Evolutionary conservation across 2,888 invertebrate species (phyloP).

Genomic region (Mamestra brassicae): DNA sequence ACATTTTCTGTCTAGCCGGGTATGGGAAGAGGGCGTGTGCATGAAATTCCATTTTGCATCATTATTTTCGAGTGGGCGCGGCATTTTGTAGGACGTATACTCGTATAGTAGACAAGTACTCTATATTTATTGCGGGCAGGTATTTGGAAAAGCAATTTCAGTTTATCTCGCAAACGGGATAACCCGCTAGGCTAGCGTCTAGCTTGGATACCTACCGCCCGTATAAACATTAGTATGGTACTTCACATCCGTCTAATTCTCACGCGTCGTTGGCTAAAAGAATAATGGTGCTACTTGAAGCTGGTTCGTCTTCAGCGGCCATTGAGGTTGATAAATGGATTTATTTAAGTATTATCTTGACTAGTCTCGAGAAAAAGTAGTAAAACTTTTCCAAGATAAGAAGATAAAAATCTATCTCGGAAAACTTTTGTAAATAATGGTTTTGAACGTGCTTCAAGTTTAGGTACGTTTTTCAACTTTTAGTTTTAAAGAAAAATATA

Average conservation of each 20-base stretch:
- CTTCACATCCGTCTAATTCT: slow-evolving; percentile 20
- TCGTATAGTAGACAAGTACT: slow-evolving; percentile 46
- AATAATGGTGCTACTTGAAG: slow-evolving; percentile 31
- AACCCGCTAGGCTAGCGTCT: slow-evolving; percentile 23
- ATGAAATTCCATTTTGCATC: slow-evolving; percentile 82
- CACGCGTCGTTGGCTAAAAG: slow-evolving; percentile 21
- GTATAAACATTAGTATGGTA: slow-evolving; percentile 25
- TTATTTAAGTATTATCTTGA: slow-evolving; percentile 24
- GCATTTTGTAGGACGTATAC: slow-evolving; percentile 68
- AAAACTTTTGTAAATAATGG: slow-evolving; percentile 9
- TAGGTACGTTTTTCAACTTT: background rate
- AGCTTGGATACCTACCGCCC: slow-evolving; percentile 17
- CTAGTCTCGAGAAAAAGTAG: slow-evolving; percentile 9
- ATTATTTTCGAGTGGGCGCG: slow-evolving; percentile 84
- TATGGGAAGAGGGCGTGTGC: slow-evolving; percentile 66
- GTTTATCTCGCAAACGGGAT: slow-evolving; percentile 50
- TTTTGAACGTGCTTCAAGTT: slow-evolving; percentile 13
- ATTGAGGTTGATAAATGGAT: slow-evolving; percentile 44
- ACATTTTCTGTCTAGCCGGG: slow-evolving; percentile 69
- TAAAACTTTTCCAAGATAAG: slow-evolving; percentile 15
- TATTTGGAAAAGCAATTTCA: slow-evolving; percentile 69
- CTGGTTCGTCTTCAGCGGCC: slow-evolving; percentile 11
- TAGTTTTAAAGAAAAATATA: background rate
- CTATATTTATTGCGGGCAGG: slow-evolving; percentile 68
- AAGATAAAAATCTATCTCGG: slow-evolving; percentile 19